phyloP scores from a whole-genome alignment of 2,797 vertebrate genomes.

The Poeciliopsis paucimaculata region DNA sequence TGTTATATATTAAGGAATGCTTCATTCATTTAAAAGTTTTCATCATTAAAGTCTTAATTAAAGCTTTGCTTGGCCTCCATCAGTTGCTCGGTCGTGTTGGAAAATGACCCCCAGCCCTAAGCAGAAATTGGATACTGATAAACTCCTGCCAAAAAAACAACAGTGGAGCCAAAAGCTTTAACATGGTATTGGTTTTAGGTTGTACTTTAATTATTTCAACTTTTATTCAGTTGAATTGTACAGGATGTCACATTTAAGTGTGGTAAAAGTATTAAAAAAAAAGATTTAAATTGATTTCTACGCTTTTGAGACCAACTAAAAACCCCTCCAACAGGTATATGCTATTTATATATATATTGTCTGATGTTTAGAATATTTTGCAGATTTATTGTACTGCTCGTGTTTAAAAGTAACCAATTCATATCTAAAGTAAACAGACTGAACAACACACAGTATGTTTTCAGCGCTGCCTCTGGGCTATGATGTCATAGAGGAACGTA shows the following conservation, averaged over 20 bases:
- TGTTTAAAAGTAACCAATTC: not conserved
- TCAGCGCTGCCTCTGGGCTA: slow-evolving; percentile 27
- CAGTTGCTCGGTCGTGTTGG: slow-evolving; percentile 8
- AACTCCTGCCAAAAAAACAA: not conserved
- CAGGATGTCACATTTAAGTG: not conserved
- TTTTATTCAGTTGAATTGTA: not conserved
- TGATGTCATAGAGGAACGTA: slow-evolving; percentile 82
- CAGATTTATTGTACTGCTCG: slow-evolving; percentile 4
- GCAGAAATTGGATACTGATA: not conserved
- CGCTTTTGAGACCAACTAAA: not conserved
- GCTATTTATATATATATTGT: not conserved
- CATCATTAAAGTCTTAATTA: slow-evolving; percentile 75
- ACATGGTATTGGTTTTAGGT: not conserved
- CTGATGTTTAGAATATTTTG: not conserved
- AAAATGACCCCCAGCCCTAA: not conserved
- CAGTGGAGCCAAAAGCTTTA: not conserved
- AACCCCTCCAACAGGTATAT: not conserved
- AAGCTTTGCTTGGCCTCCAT: slow-evolving; percentile 19
- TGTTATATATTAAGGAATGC: slow-evolving; percentile 68
- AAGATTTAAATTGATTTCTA: not conserved
- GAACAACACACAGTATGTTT: not conserved
- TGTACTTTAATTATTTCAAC: not conserved
- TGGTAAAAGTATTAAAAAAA: not conserved
- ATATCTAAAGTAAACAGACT: not conserved
- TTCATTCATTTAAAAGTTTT: slow-evolving; percentile 59